Percentiles rank a stretch among this genome's conserved stretches.
Evolutionary conservation across 2,797 vertebrate genomes (phyloP).

Genomic region (Borostomias antarcticus): DNA sequence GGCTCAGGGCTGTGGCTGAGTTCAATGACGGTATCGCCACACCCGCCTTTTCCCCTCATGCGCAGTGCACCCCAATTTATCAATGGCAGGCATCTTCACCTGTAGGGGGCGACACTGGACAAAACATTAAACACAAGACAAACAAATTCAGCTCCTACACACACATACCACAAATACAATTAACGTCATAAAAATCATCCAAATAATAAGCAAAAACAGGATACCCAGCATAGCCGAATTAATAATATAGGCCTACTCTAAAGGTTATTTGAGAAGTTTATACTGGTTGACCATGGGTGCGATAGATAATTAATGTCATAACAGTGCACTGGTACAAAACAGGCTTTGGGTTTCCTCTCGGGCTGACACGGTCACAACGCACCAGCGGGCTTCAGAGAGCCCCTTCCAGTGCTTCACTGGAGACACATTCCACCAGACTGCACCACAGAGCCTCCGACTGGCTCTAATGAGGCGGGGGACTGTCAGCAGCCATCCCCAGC

Average conservation of each 20-base stretch:
- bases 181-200: no score
- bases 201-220: slow-evolving; percentile 13
- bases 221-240: slow-evolving; percentile 20
- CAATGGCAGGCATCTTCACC: no score
- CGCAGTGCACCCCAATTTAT: no score
- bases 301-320: slow-evolving; percentile 79
- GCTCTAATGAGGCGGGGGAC: slow-evolving; percentile 80
- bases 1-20: no score
- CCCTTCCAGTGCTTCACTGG: slow-evolving; percentile 61
- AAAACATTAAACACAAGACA: no score
- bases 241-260: no score
- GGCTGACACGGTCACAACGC: slow-evolving; percentile 65
- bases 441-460: slow-evolving; percentile 68
- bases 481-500: slow-evolving; percentile 69
- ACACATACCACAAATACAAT: no score
- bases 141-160: no score
- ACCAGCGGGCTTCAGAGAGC: slow-evolving; percentile 68
- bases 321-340: slow-evolving; percentile 61
- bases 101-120: no score
- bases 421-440: slow-evolving; percentile 76
- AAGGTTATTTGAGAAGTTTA: slow-evolving; percentile 37
- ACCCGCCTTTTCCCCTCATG: no score
- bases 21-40: no score
- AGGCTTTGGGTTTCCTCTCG: slow-evolving; percentile 54
- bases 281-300: slow-evolving; percentile 46